Evolutionary conservation across 2,888 invertebrate species (phyloP).

Genomic region (Orthosia incerta): DNA sequence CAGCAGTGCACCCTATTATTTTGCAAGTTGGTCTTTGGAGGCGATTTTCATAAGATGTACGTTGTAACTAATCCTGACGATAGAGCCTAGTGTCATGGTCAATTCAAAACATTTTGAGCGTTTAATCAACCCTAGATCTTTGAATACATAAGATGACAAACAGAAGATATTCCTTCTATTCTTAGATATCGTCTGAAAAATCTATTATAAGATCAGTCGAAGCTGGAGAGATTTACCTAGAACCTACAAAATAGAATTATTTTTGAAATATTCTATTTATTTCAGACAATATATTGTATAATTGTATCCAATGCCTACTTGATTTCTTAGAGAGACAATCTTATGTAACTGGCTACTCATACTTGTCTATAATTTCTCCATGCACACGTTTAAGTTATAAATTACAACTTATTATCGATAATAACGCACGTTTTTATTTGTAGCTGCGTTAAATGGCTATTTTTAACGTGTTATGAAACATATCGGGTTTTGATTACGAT

Average conservation of each 20-base stretch:
- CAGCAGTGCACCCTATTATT: not conserved
- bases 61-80: not conserved
- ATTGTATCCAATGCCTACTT: no score
- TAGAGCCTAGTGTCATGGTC: not conserved
- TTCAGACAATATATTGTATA: no score
- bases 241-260: not conserved
- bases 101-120: not conserved
- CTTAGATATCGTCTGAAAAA: no score
- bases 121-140: not conserved
- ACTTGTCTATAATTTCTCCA: constrained; percentile 64
- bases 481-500: constrained; percentile 64
- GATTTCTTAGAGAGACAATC: constrained; percentile 42
- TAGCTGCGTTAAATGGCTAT: constrained; percentile 57
- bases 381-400: constrained; percentile 68
- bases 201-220: not conserved
- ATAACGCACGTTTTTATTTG: constrained; percentile 70
- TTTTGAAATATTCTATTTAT: not conserved
- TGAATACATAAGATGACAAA: no score
- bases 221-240: not conserved
- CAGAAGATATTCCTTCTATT: no score
- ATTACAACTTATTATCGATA: constrained; percentile 71
- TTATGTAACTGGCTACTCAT: not conserved
- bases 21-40: not conserved
- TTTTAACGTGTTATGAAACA: constrained; percentile 64
- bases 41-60: not conserved